Evolutionary conservation across 2,797 vertebrate genomes (phyloP).

Genomic region (Crypturellus tataupa): DNA sequence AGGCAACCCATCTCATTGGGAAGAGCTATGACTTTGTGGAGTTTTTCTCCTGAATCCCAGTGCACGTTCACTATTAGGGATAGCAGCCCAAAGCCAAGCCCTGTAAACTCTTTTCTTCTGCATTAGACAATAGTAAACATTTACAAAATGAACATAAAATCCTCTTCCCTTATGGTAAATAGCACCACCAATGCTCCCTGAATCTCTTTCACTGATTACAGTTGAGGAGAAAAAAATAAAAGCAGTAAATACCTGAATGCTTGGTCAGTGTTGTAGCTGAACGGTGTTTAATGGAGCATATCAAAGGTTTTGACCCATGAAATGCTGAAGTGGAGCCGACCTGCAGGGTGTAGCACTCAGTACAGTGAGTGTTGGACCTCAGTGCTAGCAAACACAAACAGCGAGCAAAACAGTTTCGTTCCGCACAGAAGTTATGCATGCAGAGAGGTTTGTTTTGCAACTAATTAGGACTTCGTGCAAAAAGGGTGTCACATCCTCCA

Average conservation of each 20-base stretch:
- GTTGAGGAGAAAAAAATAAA: rapidly evolving
- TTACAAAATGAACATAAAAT: not conserved
- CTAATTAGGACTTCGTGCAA: conserved; percentile 69
- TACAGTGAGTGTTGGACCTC: not conserved
- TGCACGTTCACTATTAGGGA: too few relatives aligned
- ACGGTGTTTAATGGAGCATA: not conserved
- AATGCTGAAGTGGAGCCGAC: not conserved
- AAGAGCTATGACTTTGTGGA: rapidly evolving
- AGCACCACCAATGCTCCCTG: rapidly evolving
- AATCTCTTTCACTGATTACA: not conserved
- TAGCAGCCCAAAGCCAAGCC: not conserved
- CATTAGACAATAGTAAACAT: rapidly evolving
- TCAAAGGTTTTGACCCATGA: not conserved
- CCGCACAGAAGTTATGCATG: conserved; percentile 61
- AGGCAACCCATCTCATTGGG: rapidly evolving
- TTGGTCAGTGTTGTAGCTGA: not conserved
- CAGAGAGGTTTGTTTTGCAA: conserved; percentile 74
- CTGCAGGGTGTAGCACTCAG: not conserved
- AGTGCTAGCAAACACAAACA: conserved; percentile 38
- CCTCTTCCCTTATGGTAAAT: not conserved
- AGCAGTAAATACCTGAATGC: not conserved
- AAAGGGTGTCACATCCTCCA: conserved; percentile 72
- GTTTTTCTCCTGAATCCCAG: rapidly evolving
- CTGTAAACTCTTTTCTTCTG: not conserved
- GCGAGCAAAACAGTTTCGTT: conserved; percentile 71